Conservation (phyloP, 2,113 vertebrate genomes). For the Thermophis baileyi region DNA sequence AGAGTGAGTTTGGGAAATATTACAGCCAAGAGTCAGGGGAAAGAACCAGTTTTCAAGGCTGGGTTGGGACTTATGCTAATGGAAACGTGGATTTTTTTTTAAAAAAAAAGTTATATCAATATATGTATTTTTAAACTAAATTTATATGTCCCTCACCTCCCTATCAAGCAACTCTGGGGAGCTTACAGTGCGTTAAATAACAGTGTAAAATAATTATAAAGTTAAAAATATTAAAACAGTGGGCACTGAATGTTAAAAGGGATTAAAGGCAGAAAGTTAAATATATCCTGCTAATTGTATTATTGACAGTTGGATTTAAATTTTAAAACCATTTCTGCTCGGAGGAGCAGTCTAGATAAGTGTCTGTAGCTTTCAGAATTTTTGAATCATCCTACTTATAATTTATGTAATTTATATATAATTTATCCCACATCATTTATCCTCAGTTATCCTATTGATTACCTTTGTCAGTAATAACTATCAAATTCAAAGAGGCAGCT, state of each 20-base stretch:
- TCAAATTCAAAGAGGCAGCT: not conserved
- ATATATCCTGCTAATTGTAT: not conserved
- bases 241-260: not conserved
- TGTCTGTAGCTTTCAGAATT: not conserved
- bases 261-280: not conserved
- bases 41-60: not conserved
- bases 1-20: not conserved
- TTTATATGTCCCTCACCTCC: not conserved
- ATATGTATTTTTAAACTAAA: not conserved
- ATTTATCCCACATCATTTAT: not conserved
- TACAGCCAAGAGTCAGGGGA: not conserved
- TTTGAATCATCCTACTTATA: not conserved
- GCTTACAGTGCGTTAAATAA: not conserved
- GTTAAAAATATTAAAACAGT: not conserved
- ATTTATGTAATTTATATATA: not conserved
- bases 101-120: not conserved
- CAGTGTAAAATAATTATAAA: not conserved
- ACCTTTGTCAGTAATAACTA: not conserved
- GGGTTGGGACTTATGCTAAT: not conserved
- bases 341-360: not conserved
- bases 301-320: not conserved
- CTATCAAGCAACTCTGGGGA: not conserved
- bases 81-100: not conserved
- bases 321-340: not conserved
- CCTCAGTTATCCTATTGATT: not conserved